phyloP scores from a whole-genome alignment of 1,140 invertebrate genomes.

The Leptinotarsa texana region DNA sequence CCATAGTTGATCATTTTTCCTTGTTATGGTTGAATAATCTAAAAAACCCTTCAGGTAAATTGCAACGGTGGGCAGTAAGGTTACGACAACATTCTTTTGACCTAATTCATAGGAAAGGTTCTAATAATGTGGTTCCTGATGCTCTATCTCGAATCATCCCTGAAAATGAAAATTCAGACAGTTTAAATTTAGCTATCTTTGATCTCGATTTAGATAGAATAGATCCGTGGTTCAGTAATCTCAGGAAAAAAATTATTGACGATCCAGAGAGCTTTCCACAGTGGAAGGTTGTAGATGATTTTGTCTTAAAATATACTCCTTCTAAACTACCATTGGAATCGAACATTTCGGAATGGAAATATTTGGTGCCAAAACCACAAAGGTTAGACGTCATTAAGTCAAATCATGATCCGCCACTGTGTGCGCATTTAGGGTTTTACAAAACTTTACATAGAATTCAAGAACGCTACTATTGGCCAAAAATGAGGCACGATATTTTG shows the following conservation, averaged over 20 bases:
- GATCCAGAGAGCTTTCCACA: conserved; percentile 21
- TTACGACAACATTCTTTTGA: conserved; percentile 13
- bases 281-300: conserved; percentile 15
- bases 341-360: conserved; percentile 24
- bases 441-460: no score
- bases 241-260: neutral
- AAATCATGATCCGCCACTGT: neutral
- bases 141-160: conserved; percentile 18
- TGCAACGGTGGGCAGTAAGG: conserved; percentile 55
- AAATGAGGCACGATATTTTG: no score
- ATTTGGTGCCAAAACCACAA: conserved; percentile 15
- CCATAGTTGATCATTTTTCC: conserved; percentile 58
- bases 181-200: neutral
- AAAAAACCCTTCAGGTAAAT: conserved; percentile 53
- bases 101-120: conserved; percentile 2
- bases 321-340: neutral
- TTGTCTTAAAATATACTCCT: conserved; percentile 15
- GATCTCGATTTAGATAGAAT: conserved; percentile 5
- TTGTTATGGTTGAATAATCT: conserved; percentile 57
- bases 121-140: conserved; percentile 18
- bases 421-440: neutral
- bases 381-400: neutral
- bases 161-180: neutral
- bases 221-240: conserved; percentile 17
- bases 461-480: no score